phyloP scores from a whole-genome alignment of 2,113 vertebrate species.

The human (Homo sapiens) region DNA sequence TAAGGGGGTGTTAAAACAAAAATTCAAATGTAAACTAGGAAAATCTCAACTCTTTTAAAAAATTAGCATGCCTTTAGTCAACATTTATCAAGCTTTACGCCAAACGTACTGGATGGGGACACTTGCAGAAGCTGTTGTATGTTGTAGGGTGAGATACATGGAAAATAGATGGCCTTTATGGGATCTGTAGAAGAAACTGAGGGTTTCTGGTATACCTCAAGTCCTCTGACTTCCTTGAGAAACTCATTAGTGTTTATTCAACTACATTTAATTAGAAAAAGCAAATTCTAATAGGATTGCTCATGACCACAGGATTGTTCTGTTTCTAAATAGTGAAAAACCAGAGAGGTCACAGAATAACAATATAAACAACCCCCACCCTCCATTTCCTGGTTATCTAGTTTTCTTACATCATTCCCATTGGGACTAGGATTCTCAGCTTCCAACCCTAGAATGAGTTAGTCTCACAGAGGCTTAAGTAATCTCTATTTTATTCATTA shows the following conservation, averaged over 20 bases:
- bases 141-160: background rate
- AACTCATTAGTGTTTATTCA: constrained; percentile 55
- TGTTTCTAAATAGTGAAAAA: constrained; percentile 59
- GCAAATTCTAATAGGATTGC: constrained; percentile 21
- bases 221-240: constrained; percentile 29
- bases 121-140: background rate
- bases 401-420: background rate
- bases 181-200: background rate
- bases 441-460: constrained; percentile 12
- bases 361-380: background rate
- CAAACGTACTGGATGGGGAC: background rate
- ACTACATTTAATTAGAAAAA: constrained; percentile 46
- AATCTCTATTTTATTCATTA: constrained; percentile 19
- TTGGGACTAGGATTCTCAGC: background rate
- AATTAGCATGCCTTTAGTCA: background rate
- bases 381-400: background rate
- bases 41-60: background rate
- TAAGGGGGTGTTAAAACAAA: background rate
- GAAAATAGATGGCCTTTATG: constrained; percentile 44
- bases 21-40: background rate
- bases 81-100: background rate
- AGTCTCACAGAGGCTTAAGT: background rate
- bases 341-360: constrained; percentile 13
- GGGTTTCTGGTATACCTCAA: background rate
- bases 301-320: background rate